Evolutionary conservation across 2,113 vertebrate genomes (phyloP).

Genomic region (Nematolebias whitei): DNA sequence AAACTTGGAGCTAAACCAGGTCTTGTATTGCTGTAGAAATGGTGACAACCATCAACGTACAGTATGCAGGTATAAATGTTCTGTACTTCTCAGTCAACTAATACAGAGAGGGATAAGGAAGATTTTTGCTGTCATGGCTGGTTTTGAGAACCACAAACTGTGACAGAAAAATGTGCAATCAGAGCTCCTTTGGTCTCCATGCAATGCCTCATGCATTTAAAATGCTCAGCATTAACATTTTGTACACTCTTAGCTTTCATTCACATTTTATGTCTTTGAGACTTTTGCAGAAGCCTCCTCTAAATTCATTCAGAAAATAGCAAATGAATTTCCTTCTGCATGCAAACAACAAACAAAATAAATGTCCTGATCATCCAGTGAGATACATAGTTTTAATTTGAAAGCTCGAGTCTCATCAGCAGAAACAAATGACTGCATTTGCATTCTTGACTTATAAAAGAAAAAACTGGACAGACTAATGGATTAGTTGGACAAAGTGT

Average conservation of each 20-base stretch:
- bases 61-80: background rate
- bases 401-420: background rate
- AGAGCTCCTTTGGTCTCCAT: conserved; percentile 1
- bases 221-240: conserved; percentile 39
- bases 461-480: background rate
- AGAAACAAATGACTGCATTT: conserved; percentile 8
- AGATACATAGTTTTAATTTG: no score
- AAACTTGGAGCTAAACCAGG: no score
- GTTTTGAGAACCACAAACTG: conserved; percentile 2
- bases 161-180: conserved; percentile 1
- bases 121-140: background rate
- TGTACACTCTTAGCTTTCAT: conserved; percentile 21
- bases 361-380: no score
- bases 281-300: conserved; percentile 5
- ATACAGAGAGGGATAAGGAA: no score
- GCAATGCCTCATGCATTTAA: conserved; percentile 16
- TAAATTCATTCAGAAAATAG: conserved; percentile 42
- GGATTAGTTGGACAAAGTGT: background rate
- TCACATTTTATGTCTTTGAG: conserved; percentile 29
- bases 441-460: background rate
- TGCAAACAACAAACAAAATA: background rate
- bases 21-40: no score
- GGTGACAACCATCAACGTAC: no score
- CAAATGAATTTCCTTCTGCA: conserved; percentile 14
- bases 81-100: background rate